A percentile compares a stretch with the other conserved stretches of the same genome.
These are phyloP conservation scores for Scaptodrosophila latifasciaeformis DNA, from an alignment of 2,888 invertebrate species.

Conservation along the genomic window DNA sequence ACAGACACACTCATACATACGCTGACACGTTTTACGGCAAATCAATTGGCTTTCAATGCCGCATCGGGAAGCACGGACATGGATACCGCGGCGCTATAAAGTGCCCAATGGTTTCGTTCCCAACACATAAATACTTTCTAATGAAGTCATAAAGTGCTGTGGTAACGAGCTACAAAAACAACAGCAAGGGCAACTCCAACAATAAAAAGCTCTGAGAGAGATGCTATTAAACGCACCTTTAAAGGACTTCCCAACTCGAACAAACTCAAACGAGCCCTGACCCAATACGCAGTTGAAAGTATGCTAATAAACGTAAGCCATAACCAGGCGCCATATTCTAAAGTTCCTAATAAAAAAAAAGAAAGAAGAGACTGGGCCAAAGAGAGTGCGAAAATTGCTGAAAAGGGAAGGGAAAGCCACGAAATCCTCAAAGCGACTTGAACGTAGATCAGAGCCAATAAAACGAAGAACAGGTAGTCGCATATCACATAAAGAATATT, in stretches of 20 bases:
- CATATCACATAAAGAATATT: too few relatives aligned
- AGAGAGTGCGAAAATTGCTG: too few relatives aligned
- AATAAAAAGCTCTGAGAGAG: too few relatives aligned
- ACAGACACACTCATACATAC: background rate
- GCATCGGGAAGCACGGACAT: too few relatives aligned
- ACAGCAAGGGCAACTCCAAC: too few relatives aligned
- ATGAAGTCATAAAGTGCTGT: slow-evolving; percentile 60
- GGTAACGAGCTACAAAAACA: slow-evolving; percentile 39
- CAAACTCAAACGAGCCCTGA: background rate
- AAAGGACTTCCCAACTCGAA: slow-evolving; percentile 2
- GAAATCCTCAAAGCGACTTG: too few relatives aligned
- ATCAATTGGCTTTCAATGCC: slow-evolving; percentile 56
- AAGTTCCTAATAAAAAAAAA: slow-evolving; percentile 48
- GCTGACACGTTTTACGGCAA: slow-evolving; percentile 35
- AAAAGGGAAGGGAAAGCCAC: too few relatives aligned
- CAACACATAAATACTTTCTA: slow-evolving; percentile 43
- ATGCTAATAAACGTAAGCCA: slow-evolving; percentile 63
- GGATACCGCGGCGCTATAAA: background rate
- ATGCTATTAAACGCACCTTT: slow-evolving; percentile 40
- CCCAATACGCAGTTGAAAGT: slow-evolving; percentile 50
- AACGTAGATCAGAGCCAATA: background rate
- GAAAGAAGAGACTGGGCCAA: background rate
- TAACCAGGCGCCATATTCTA: slow-evolving; percentile 41
- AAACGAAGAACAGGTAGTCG: too few relatives aligned
- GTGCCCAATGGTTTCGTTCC: background rate